Percentiles rank a stretch among this genome's conserved stretches.
Evolutionary conservation across 53 echinoderm and acorn worm species (phyloP).

Genomic region (Holothuria leucospilota): DNA sequence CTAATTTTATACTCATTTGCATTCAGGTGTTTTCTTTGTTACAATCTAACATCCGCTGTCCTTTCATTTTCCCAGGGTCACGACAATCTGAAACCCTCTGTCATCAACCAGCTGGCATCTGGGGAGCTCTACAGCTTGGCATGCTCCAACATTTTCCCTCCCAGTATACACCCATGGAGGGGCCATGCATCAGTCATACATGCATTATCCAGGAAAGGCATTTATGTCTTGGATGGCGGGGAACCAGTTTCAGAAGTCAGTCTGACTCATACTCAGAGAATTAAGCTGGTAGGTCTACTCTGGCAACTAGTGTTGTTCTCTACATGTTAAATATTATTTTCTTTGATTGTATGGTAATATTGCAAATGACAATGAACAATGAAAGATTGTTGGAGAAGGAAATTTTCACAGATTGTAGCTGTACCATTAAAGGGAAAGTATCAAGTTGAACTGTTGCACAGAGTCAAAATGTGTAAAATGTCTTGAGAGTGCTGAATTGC

Average conservation of each 20-base stretch:
- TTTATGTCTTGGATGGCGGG: conserved; percentile 82
- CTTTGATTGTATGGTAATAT: too few relatives aligned
- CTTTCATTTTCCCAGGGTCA: conserved; percentile 72
- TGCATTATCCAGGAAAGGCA: conserved; percentile 80
- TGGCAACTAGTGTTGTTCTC: neutral
- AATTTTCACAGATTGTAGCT: too few relatives aligned
- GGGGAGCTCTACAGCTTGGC: conserved; percentile 94
- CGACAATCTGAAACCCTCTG: conserved; percentile 89
- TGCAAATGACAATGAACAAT: too few relatives aligned
- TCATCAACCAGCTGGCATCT: conserved; percentile 96
- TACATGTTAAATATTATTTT: neutral
- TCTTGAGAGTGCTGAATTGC: too few relatives aligned
- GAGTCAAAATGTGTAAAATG: too few relatives aligned
- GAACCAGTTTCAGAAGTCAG: conserved; percentile 87
- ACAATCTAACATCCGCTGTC: too few relatives aligned
- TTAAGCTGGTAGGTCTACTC: conserved; percentile 76
- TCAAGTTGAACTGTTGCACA: too few relatives aligned
- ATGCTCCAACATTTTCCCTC: conserved; percentile 83
- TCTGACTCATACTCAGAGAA: conserved; percentile 86
- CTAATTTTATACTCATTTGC: too few relatives aligned
- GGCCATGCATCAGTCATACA: conserved; percentile 93
- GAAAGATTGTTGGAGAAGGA: too few relatives aligned
- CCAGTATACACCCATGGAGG: conserved; percentile 85
- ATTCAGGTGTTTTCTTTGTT: too few relatives aligned
- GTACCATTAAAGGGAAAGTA: too few relatives aligned